A percentile compares a stretch with the other conserved stretches of the same genome.
Evolutionary conservation across 2,888 invertebrate species (phyloP).

Genomic region (Pristionchus arcanus): DNA sequence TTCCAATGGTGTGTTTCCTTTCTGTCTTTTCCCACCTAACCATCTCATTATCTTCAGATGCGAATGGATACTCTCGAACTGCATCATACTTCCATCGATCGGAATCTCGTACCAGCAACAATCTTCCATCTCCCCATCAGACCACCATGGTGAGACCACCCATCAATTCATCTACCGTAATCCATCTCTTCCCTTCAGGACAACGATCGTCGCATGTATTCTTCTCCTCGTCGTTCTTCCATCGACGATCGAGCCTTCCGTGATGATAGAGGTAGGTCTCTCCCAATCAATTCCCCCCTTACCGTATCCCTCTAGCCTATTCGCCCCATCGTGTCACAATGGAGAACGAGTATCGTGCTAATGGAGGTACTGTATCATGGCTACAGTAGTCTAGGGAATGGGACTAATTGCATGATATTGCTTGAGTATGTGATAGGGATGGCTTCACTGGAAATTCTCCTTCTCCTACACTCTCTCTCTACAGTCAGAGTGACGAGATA

Average conservation of each 20-base stretch:
- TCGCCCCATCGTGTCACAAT: conserved; percentile 59
- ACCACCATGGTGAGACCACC: conserved; percentile 38
- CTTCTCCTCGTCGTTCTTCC: conserved; percentile 45
- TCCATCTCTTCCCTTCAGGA: conserved; percentile 44
- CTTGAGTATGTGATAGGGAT: neutral
- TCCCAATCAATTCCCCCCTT: neutral
- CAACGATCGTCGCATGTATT: conserved; percentile 51
- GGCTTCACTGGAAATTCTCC: too few species aligned
- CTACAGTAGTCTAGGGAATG: conserved; percentile 39
- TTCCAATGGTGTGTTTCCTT: conserved; percentile 29
- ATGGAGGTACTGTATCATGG: conserved; percentile 39
- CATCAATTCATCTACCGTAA: neutral
- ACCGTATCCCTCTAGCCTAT: conserved; percentile 45
- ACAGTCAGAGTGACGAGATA: too few species aligned
- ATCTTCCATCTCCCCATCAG: conserved; percentile 62
- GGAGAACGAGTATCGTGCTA: conserved; percentile 61
- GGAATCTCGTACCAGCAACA: conserved; percentile 64
- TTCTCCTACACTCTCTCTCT: too few species aligned
- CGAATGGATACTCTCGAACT: neutral
- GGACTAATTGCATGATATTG: neutral
- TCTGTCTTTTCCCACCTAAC: neutral
- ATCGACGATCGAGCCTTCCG: conserved; percentile 50
- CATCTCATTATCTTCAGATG: conserved; percentile 35
- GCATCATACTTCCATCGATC: conserved; percentile 62
- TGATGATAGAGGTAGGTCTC: conserved; percentile 49